phyloP scores from a whole-genome alignment of 2,888 invertebrate genomes.

The Matsumyia berberina region DNA sequence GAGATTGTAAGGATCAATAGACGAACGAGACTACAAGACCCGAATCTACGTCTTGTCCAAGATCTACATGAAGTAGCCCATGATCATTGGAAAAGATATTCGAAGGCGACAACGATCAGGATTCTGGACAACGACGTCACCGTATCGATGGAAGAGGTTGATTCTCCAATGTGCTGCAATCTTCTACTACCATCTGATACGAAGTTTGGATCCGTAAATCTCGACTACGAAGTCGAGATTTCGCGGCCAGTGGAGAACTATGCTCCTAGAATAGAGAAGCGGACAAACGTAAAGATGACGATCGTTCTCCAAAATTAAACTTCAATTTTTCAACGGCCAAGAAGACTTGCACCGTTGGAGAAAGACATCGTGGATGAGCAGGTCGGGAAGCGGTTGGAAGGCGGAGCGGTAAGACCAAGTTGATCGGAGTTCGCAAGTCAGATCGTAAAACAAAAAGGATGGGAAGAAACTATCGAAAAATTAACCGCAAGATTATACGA shows the following conservation, averaged over 20 bases:
- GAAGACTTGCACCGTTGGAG: no score
- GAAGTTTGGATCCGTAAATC: not conserved
- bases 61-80: not conserved
- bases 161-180: no score
- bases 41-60: not conserved
- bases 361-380: no score
- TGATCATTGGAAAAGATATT: not conserved
- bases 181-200: not conserved
- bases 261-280: not conserved
- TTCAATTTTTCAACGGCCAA: no score
- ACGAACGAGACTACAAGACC: no score
- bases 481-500: slow-evolving; percentile 48
- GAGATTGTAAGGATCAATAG: no score
- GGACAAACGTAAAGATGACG: not conserved
- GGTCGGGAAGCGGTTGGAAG: not conserved
- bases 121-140: not conserved
- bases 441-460: slow-evolving; percentile 65
- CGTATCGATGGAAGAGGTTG: no score
- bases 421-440: slow-evolving; percentile 77
- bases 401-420: not conserved
- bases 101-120: not conserved
- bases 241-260: not conserved
- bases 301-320: no score
- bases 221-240: not conserved
- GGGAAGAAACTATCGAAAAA: slow-evolving; percentile 73